These are phyloP conservation scores for Shargacucullia verbasci DNA, from an alignment of 2,888 invertebrate species.

Conservation along the genomic window DNA sequence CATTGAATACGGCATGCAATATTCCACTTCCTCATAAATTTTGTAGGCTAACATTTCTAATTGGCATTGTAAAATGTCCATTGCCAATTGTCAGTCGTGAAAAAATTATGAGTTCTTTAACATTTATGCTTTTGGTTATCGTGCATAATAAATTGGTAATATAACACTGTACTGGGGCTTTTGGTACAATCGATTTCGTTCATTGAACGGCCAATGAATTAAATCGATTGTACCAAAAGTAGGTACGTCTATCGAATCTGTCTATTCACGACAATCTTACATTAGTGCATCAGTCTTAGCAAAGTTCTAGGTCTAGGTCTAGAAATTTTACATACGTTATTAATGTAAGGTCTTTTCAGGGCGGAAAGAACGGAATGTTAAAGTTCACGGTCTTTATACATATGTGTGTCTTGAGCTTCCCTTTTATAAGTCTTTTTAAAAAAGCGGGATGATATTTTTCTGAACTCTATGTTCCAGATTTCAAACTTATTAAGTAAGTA, in stretches of 20 bases:
- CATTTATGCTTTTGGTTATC: slow-evolving; percentile 44
- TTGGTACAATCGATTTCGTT: slow-evolving; percentile 46
- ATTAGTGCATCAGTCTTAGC: slow-evolving; percentile 10
- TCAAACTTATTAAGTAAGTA: no score
- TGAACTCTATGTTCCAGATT: no score
- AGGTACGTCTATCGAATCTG: slow-evolving; percentile 28
- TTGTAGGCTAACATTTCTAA: slow-evolving; percentile 46
- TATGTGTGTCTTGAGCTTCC: background rate
- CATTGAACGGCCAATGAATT: no score
- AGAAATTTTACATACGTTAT: slow-evolving; percentile 6
- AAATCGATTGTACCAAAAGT: no score
- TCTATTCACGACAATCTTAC: slow-evolving; percentile 14
- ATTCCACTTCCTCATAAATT: slow-evolving; percentile 23
- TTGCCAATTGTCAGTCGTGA: slow-evolving; percentile 40
- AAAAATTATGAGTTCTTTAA: slow-evolving; percentile 44
- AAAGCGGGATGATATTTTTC: no score
- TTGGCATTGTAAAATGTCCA: slow-evolving; percentile 47
- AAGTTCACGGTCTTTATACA: slow-evolving; percentile 24
- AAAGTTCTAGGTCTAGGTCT: slow-evolving; percentile 8
- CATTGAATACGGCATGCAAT: slow-evolving; percentile 9
- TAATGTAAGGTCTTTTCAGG: slow-evolving; percentile 17
- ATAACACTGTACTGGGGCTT: slow-evolving; percentile 37
- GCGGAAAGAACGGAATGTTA: slow-evolving; percentile 16
- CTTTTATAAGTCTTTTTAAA: no score
- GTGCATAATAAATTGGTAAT: slow-evolving; percentile 56